Conservation (phyloP, 1,140 invertebrate species). For the Rhopalosiphum maidis region DNA sequence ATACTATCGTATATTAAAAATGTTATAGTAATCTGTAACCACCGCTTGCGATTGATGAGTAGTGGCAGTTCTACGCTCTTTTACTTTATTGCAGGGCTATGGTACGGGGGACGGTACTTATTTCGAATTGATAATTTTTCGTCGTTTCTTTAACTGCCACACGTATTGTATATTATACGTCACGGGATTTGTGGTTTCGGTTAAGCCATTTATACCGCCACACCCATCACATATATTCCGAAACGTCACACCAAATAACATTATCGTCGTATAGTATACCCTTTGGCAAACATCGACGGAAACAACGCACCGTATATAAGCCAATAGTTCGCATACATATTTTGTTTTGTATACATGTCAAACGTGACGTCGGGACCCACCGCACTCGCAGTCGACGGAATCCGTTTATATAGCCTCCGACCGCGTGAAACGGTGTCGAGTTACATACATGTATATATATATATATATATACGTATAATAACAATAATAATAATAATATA, state of each 20-base stretch:
- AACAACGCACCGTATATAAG: background rate
- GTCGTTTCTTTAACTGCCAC: background rate
- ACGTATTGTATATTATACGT: background rate
- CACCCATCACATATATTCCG: background rate
- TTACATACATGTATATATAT: background rate
- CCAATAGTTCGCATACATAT: background rate
- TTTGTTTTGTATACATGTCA: background rate
- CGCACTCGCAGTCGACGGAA: background rate
- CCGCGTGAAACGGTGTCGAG: background rate
- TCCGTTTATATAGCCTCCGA: background rate
- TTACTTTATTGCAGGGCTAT: background rate
- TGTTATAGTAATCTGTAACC: background rate
- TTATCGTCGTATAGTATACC: background rate
- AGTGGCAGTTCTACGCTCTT: background rate
- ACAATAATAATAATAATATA: background rate
- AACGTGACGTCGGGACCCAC: background rate
- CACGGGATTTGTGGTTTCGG: background rate
- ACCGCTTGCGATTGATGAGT: background rate
- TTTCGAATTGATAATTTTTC: slow-evolving; percentile 3
- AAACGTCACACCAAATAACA: background rate
- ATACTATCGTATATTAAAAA: background rate
- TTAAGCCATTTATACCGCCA: slow-evolving; percentile 19
- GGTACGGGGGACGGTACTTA: background rate
- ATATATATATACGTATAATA: background rate
- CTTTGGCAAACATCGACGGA: slow-evolving; percentile 6